These are phyloP conservation scores for Cheilosia urbana DNA, from an alignment of 2,888 invertebrate genomes.

Conservation along the genomic window DNA sequence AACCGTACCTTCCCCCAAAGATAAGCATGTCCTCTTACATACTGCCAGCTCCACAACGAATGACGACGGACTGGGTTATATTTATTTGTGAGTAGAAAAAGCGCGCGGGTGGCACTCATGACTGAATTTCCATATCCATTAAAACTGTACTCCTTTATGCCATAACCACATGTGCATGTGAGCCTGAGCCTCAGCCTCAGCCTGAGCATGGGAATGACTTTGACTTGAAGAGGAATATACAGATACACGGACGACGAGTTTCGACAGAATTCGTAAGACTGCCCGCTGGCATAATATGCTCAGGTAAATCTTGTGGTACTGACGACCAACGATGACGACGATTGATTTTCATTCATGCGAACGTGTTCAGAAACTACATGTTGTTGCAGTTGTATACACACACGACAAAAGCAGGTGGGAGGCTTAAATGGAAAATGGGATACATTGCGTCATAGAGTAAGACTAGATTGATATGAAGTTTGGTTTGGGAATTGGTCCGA, in stretches of 20 bases:
- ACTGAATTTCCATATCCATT: conserved; percentile 55
- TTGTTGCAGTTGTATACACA: conserved; percentile 44
- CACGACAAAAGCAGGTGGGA: conserved; percentile 47
- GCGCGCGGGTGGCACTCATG: conserved; percentile 57
- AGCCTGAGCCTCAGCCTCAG: not conserved
- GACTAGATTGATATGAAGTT: too few species aligned
- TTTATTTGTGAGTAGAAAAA: conserved; percentile 43
- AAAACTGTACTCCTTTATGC: conserved; percentile 42
- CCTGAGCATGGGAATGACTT: conserved; percentile 5
- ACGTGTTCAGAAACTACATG: conserved; percentile 37
- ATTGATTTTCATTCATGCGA: conserved; percentile 57
- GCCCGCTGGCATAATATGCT: conserved; percentile 55
- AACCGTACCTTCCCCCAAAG: not conserved
- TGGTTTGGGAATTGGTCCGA: too few species aligned
- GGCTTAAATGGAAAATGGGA: conserved; percentile 5
- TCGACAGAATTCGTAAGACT: conserved; percentile 32
- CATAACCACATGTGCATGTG: conserved; percentile 6
- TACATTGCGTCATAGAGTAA: too few species aligned
- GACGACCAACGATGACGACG: conserved; percentile 35
- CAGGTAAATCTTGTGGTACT: conserved; percentile 37
- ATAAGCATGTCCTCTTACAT: conserved; percentile 7
- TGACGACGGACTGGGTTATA: not conserved
- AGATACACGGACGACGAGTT: not conserved
- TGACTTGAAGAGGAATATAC: conserved; percentile 5
- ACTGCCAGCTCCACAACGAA: conserved; percentile 1